These are phyloP conservation scores for Cosmopolites sordidus DNA, from an alignment of 2,888 invertebrate genomes.

Conservation along the genomic window DNA sequence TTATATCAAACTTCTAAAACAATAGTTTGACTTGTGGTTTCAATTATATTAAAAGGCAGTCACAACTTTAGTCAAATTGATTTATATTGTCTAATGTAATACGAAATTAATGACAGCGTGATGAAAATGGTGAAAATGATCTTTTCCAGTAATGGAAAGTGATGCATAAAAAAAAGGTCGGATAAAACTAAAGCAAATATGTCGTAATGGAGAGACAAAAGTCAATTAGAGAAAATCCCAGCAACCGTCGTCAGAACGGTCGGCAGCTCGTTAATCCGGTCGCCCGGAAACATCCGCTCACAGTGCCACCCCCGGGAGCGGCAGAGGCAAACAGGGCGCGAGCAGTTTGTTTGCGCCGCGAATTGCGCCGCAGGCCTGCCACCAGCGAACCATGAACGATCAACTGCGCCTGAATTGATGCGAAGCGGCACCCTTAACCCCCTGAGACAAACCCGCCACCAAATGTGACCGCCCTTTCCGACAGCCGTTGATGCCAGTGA, in stretches of 20 bases:
- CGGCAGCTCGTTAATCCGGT: constrained; percentile 23
- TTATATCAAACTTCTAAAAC: too few species aligned
- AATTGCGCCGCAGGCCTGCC: constrained; percentile 20
- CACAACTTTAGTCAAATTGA: too few species aligned
- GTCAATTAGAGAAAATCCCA: constrained; percentile 25
- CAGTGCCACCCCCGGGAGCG: constrained; percentile 28
- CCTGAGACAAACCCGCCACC: constrained; percentile 28
- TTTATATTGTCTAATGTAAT: too few species aligned
- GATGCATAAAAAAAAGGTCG: constrained; percentile 2
- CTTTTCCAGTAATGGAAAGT: too few species aligned
- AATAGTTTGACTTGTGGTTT: too few species aligned
- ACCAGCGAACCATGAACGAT: constrained; percentile 26
- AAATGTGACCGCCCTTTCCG: constrained; percentile 26
- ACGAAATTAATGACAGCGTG: too few species aligned
- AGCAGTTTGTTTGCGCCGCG: constrained; percentile 32
- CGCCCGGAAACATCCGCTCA: constrained; percentile 21
- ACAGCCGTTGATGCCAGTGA: constrained; percentile 23
- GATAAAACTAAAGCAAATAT: constrained; percentile 8
- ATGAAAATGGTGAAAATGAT: too few species aligned
- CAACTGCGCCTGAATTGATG: constrained; percentile 28
- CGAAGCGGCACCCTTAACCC: constrained; percentile 24
- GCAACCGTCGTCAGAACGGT: constrained; percentile 12
- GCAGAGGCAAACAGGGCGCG: constrained; percentile 32
- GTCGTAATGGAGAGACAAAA: constrained; percentile 21
- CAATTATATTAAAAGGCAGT: too few species aligned